phyloP scores from a whole-genome alignment of 2,888 invertebrate genomes.

The Neelides folsomi region DNA sequence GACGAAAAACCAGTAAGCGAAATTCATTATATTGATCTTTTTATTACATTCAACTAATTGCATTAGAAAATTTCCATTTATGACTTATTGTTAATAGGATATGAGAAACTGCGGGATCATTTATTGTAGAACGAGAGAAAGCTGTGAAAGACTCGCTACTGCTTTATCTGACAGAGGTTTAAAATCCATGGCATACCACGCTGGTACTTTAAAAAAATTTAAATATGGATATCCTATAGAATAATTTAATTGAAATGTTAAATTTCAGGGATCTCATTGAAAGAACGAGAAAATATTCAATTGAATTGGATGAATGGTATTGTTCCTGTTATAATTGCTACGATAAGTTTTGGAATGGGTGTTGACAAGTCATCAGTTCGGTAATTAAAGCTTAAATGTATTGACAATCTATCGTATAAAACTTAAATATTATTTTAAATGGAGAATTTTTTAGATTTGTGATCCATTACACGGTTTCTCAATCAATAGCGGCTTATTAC shows the following conservation, averaged over 20 bases:
- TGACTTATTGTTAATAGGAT: conserved; percentile 30
- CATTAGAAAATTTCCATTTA: neutral
- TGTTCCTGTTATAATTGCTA: conserved; percentile 83
- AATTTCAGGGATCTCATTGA: too few relatives aligned
- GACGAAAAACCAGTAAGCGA: conserved; percentile 29
- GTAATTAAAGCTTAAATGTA: conserved; percentile 36
- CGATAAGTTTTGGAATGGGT: conserved; percentile 98
- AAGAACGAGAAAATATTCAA: conserved; percentile 63
- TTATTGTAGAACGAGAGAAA: conserved; percentile 86
- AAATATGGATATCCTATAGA: neutral
- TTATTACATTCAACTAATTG: too few relatives aligned
- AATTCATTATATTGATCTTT: neutral
- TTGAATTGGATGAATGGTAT: conserved; percentile 83
- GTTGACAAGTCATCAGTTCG: conserved; percentile 89
- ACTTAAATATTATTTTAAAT: too few relatives aligned
- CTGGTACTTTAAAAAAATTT: conserved; percentile 47
- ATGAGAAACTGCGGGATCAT: conserved; percentile 66
- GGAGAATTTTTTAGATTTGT: conserved; percentile 43
- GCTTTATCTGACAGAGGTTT: conserved; percentile 61
- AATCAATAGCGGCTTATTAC: conserved; percentile 46
- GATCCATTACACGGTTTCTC: conserved; percentile 47
- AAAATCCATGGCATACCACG: conserved; percentile 74
- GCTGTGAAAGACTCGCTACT: conserved; percentile 69
- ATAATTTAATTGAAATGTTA: neutral
- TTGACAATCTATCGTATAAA: too few relatives aligned